Evolutionary conservation across 2,797 vertebrate species (phyloP).

Genomic region (Crocodylus rhombifer): DNA sequence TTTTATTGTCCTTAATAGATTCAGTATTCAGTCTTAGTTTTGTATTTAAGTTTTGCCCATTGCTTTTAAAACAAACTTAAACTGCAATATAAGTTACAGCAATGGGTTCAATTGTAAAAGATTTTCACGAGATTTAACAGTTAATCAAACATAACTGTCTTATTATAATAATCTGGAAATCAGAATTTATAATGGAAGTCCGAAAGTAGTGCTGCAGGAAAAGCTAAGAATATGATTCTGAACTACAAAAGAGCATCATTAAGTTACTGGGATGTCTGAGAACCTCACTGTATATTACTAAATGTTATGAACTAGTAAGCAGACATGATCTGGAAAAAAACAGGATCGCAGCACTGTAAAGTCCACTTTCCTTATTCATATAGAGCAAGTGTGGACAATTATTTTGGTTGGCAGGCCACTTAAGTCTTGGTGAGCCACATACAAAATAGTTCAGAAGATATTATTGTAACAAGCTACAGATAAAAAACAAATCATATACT

Average conservation of each 20-base stretch:
- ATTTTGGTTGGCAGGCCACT: no score
- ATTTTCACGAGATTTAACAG: not conserved
- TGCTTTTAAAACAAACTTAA: not conserved
- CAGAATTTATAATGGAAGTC: not conserved
- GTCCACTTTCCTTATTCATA: not conserved
- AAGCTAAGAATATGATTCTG: not conserved
- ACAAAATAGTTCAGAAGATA: no score
- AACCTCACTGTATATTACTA: conserved; percentile 14
- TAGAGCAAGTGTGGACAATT: not conserved
- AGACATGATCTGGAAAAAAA: conserved; percentile 16
- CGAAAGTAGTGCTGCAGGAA: conserved; percentile 35
- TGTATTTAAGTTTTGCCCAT: not conserved
- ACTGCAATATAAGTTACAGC: not conserved
- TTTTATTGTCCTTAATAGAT: not conserved
- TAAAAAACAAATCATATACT: no score
- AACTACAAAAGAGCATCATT: not conserved
- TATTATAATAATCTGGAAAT: not conserved
- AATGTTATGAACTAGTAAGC: conserved; percentile 45
- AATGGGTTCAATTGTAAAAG: not conserved
- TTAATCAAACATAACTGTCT: not conserved
- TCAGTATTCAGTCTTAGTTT: not conserved
- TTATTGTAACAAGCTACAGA: no score
- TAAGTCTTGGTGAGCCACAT: no score
- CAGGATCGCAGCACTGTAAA: not conserved
- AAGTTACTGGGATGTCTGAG: not conserved